Evolutionary conservation across 2,797 vertebrate genomes (phyloP).

Genomic region (Rallus crepitans): DNA sequence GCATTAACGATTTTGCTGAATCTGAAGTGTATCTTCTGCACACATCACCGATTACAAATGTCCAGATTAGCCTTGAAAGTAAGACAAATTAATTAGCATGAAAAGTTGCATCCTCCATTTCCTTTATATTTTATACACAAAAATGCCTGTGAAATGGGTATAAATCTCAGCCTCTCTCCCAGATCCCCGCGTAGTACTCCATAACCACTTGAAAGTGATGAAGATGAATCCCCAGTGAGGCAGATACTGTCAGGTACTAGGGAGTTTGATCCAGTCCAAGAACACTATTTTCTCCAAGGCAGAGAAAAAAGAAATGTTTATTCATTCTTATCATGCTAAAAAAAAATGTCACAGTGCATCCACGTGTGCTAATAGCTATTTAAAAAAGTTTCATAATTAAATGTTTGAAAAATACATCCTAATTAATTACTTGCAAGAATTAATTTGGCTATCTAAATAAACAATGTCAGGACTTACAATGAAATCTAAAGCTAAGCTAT

Average conservation of each 20-base stretch:
- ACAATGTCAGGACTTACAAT: constrained; percentile 41
- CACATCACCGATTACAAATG: neutral
- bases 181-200: neutral
- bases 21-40: neutral
- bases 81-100: neutral
- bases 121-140: neutral
- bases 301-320: rapidly evolving
- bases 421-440: constrained; percentile 35
- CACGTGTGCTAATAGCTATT: neutral
- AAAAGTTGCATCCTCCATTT: neutral
- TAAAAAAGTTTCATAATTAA: constrained; percentile 8
- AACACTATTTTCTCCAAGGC: neutral
- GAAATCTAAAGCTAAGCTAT: constrained; percentile 19
- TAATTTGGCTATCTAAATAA: constrained; percentile 41
- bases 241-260: neutral
- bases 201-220: neutral
- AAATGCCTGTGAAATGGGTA: neutral
- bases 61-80: neutral
- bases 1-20: neutral
- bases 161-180: neutral
- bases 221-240: neutral
- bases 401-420: constrained; percentile 16
- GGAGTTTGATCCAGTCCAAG: neutral
- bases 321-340: neutral
- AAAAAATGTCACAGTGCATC: neutral